Base-by-base conservation (phyloP, 2,797 vertebrate species). In the Xyrichtys novacula region DNA sequence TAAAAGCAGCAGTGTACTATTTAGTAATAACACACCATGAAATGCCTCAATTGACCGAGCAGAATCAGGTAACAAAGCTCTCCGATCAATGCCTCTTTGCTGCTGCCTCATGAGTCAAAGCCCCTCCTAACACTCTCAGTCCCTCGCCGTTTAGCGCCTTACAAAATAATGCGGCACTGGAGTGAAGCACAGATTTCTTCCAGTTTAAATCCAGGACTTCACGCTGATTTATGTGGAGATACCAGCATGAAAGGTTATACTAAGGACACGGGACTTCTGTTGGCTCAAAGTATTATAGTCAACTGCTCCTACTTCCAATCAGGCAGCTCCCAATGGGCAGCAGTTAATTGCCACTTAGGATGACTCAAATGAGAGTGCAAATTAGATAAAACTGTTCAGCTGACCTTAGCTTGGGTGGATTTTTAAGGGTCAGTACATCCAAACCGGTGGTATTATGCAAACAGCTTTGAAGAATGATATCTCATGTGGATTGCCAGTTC, bases 331-430 rank as follows among this genome's bases (percentile, higher is more conserved):
- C 81, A 47, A 4, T 23, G 75, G 79, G 42, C 23, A 3, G 14
- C 39, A 20, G 57, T 71, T 77, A 83, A 88, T 76, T 71, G 69
- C 75, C 69, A 68, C 81, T 81, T 83, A 25, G 73, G 53, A 73
- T 28, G 69, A 74, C 57, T 80, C 62, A 55, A 76, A 77, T 67
- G 72, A 80, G 57, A 59, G 42, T 15, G 63, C 56, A 79, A 76
- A 85, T 83, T 44, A 76, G 57, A 80, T 56, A 62, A 83, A 80
- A 72, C 48, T 55, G 65, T 55, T 84, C 34, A 34, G 38, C 61
- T 81, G 75, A 78, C 83, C 82, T 80, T 54, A 29, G 15, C 74
- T 64, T 70, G 65, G 74, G n/a, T 66, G 57, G 17, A 36, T 59
- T 56, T 75, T 38, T 49, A 71, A 71, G 70, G 44, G 42, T 77